Percentiles rank a stretch among this genome's conserved stretches.
phyloP scores from a whole-genome alignment of 2,888 invertebrate genomes.

The Eristalis arbustorum region DNA sequence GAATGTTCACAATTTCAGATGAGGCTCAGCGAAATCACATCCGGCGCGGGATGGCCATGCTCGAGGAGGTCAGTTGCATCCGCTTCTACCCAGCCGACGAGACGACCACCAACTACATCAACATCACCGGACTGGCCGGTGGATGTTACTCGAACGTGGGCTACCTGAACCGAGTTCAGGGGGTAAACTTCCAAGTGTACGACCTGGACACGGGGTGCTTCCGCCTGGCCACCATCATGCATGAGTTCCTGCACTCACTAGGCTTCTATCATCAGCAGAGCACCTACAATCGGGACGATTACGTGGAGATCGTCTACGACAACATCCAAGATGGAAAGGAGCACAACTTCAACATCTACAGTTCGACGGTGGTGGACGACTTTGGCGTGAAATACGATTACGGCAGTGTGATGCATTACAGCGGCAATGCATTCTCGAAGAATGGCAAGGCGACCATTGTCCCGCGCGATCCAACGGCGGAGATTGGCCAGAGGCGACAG shows the following conservation, averaged over 20 bases:
- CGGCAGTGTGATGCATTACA: slow-evolving; percentile 90
- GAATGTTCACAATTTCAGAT: slow-evolving; percentile 71
- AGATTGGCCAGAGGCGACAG: slow-evolving; percentile 72
- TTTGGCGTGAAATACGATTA: slow-evolving; percentile 88
- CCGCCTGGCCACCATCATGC: slow-evolving; percentile 83
- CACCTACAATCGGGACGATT: slow-evolving; percentile 86
- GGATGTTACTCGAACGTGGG: slow-evolving; percentile 89
- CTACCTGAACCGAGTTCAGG: slow-evolving; percentile 80
- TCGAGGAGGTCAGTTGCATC: slow-evolving; percentile 87
- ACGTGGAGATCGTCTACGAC: slow-evolving; percentile 82
- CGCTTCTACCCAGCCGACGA: slow-evolving; percentile 84
- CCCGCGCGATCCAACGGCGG: slow-evolving; percentile 75
- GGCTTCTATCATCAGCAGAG: slow-evolving; percentile 92
- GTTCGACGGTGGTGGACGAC: slow-evolving; percentile 81
- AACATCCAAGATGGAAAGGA: slow-evolving; percentile 82
- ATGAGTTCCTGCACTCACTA: slow-evolving; percentile 88
- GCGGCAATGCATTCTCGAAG: slow-evolving; percentile 85
- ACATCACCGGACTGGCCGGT: slow-evolving; percentile 72
- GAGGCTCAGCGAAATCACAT: slow-evolving; percentile 83
- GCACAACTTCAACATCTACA: slow-evolving; percentile 86
- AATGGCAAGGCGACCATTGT: slow-evolving; percentile 87
- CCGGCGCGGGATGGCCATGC: slow-evolving; percentile 85
- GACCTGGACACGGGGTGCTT: slow-evolving; percentile 77
- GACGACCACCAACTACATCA: slow-evolving; percentile 63
- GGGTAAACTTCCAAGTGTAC: slow-evolving; percentile 74